Evolutionary conservation across 2,113 vertebrate species (phyloP).

Genomic region (Brachyistius frenatus): DNA sequence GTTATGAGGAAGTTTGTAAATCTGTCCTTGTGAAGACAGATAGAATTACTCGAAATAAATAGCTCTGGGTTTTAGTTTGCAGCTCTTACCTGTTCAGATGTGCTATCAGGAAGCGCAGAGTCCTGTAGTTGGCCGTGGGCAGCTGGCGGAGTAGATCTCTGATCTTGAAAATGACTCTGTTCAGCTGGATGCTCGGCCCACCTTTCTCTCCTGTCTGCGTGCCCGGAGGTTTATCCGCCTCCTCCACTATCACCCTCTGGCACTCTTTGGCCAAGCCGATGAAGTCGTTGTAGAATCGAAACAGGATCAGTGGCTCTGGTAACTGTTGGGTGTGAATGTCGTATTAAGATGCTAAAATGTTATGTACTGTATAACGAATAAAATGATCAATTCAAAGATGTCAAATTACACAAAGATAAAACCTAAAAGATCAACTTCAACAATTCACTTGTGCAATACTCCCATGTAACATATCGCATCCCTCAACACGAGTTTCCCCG

Average conservation of each 20-base stretch:
- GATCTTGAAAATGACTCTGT: conserved; percentile 90
- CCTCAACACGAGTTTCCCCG: neutral
- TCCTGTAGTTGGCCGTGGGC: conserved; percentile 90
- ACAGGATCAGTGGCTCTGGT: conserved; percentile 94
- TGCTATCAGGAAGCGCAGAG: conserved; percentile 90
- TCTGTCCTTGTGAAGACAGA: neutral
- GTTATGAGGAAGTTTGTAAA: conserved; percentile 42
- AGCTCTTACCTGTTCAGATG: conserved; percentile 91
- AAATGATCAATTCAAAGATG: too few relatives aligned
- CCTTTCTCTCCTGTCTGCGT: conserved; percentile 60
- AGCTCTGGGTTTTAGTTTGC: neutral
- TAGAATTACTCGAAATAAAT: too few relatives aligned
- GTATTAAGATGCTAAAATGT: neutral
- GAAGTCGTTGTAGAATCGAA: conserved; percentile 94
- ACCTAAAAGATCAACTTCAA: neutral
- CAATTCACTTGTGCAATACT: too few relatives aligned
- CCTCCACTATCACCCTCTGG: conserved; percentile 85
- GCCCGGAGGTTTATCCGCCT: conserved; percentile 80
- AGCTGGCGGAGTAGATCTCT: conserved; percentile 92
- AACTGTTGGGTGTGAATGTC: conserved; percentile 83
- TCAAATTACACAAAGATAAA: neutral
- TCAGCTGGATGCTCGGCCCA: conserved; percentile 85
- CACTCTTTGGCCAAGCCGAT: conserved; percentile 95
- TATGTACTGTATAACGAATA: too few relatives aligned
- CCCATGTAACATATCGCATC: neutral